phyloP scores from a whole-genome alignment of 2,113 vertebrate genomes.

The Oryctolagus cuniculus region mOryCun1.1 NC_091441.1:8464001-8464500 shows the following conservation, averaged over 20 bases:
- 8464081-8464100: not conserved
- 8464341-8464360: not conserved
- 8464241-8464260: not conserved
- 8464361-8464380: not conserved
- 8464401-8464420: not conserved
- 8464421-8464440: not conserved
- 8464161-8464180: not conserved
- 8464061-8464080: too few species aligned
- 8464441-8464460: not conserved
- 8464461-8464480: not conserved
- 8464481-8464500: not conserved
- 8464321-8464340: not conserved
- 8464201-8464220: not conserved
- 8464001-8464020: rapidly evolving
- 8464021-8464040: not conserved
- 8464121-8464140: not conserved
- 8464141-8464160: not conserved
- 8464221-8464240: not conserved
- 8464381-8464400: not conserved
- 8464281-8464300: not conserved
- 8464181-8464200: not conserved
- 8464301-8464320: not conserved
- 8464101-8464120: too few species aligned
- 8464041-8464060: not conserved
- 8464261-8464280: not conserved